These are phyloP conservation scores for Coturnix japonica DNA, from an alignment of 2,113 vertebrate genomes.

Conservation along the genomic window DNA sequence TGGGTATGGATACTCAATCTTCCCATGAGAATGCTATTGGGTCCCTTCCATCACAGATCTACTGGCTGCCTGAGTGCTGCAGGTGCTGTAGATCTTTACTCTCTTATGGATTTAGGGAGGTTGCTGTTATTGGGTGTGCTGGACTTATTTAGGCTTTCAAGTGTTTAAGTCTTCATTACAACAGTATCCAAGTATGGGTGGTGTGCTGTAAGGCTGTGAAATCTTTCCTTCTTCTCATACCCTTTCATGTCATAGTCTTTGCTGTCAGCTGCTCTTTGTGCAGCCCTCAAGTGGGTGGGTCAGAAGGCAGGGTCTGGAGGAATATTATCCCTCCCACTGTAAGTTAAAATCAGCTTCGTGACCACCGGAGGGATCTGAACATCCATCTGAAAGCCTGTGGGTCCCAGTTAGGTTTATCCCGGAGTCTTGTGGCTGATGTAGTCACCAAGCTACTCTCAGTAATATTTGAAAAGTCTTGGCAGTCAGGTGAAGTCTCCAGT, in stretches of 20 bases:
- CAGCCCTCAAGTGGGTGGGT: too few species aligned
- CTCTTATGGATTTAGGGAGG: background rate
- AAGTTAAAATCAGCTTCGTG: too few species aligned
- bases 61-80: background rate
- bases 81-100: accelerated
- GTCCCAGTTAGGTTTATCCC: too few species aligned
- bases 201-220: background rate
- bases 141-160: background rate
- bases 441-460: too few species aligned
- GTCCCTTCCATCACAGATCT: background rate
- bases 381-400: too few species aligned
- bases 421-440: too few species aligned
- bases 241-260: background rate
- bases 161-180: background rate
- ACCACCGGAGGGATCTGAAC: too few species aligned
- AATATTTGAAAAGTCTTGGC: too few species aligned
- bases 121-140: background rate
- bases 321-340: too few species aligned
- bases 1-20: background rate
- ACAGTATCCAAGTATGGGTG: background rate
- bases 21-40: accelerated
- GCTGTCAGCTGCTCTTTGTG: too few species aligned
- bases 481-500: too few species aligned
- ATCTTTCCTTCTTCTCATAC: background rate
- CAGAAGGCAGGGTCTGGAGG: too few species aligned